Conservation (phyloP, 2,113 vertebrate genomes). For the Eulacestoma nigropectus region DNA sequence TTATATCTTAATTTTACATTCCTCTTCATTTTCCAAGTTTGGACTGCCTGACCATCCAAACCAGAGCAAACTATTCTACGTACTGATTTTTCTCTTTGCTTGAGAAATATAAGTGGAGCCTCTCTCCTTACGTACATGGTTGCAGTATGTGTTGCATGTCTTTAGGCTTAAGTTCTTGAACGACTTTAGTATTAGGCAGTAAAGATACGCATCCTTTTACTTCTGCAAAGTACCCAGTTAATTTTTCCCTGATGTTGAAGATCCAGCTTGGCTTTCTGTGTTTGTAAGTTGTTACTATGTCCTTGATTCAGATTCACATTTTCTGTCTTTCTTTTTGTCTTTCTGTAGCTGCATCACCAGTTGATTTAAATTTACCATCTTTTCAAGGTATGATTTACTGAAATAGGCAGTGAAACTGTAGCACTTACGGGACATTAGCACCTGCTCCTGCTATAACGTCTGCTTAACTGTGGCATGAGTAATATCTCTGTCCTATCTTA, state of each 20-base stretch:
- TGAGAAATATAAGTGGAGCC: background rate
- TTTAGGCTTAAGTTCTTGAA: background rate
- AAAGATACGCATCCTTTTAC: background rate
- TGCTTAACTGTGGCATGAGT: background rate
- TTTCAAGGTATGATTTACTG: conserved; percentile 49
- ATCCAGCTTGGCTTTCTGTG: background rate
- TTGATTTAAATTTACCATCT: conserved; percentile 37
- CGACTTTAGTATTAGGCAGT: background rate
- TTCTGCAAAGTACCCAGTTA: background rate
- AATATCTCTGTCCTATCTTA: background rate
- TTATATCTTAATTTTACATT: background rate
- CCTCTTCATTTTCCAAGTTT: background rate
- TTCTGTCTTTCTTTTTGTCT: conserved; percentile 50
- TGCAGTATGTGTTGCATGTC: background rate
- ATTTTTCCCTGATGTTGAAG: background rate
- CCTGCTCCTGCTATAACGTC: background rate
- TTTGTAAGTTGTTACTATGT: background rate
- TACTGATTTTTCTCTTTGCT: background rate
- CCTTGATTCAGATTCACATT: background rate
- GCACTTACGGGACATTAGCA: background rate
- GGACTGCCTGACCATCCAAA: background rate
- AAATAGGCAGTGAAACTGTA: background rate
- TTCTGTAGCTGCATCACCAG: conserved; percentile 44
- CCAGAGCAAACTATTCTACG: background rate
- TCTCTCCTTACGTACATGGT: background rate